These are phyloP conservation scores for Triplophysa dalaica DNA, from an alignment of 2,113 vertebrate species.

Conservation along the genomic window DNA sequence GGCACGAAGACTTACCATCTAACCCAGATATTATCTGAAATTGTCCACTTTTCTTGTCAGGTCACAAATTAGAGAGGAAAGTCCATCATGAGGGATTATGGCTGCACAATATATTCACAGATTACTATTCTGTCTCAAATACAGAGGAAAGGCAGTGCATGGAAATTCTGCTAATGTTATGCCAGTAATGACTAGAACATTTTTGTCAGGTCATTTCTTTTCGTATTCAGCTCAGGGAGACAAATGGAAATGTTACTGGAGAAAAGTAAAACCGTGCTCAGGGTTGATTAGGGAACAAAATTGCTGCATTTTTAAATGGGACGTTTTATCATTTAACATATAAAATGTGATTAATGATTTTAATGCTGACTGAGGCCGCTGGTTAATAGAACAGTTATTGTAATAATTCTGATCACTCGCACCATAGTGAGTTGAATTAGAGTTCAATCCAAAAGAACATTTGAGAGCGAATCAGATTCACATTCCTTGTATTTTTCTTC, in stretches of 20 bases:
- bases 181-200: conserved; percentile 42
- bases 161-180: conserved; percentile 44
- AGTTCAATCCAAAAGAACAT: conserved; percentile 31
- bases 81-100: conserved; percentile 42
- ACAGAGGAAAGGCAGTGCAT: conserved; percentile 26
- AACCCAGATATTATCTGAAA: conserved; percentile 33
- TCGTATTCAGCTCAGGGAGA: conserved; percentile 16
- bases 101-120: conserved; percentile 51
- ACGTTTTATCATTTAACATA: conserved; percentile 34
- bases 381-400: conserved; percentile 9
- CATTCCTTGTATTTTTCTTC: background rate
- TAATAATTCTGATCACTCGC: background rate
- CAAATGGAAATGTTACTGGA: conserved; percentile 32
- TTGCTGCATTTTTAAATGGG: conserved; percentile 38
- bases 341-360: conserved; percentile 38
- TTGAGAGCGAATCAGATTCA: background rate
- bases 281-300: conserved; percentile 35
- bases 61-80: conserved; percentile 49
- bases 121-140: conserved; percentile 51
- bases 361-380: background rate
- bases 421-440: background rate
- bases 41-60: conserved; percentile 36
- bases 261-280: conserved; percentile 11
- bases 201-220: conserved; percentile 41
- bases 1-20: conserved; percentile 22